phyloP scores from a whole-genome alignment of 2,113 vertebrate species.

The Porphyrio hochstetteri region DNA sequence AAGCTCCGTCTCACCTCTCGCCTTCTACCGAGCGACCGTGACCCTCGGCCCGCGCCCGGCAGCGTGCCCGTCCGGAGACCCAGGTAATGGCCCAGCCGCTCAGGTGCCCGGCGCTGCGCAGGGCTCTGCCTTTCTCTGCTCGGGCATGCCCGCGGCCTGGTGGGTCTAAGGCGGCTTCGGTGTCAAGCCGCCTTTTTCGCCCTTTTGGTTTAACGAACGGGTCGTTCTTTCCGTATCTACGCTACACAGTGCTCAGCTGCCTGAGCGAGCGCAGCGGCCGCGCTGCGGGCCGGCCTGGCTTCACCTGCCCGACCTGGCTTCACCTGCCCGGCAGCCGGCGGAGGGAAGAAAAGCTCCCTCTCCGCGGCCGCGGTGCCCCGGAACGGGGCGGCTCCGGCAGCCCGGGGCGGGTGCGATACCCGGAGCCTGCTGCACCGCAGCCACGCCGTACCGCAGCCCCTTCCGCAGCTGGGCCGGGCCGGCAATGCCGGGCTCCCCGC shows the following conservation, averaged over 20 bases:
- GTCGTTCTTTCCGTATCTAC: not conserved
- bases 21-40: not conserved
- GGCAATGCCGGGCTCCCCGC: not conserved
- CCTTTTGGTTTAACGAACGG: not conserved
- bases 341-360: too few relatives aligned
- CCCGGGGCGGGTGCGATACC: not conserved
- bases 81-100: not conserved
- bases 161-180: not conserved
- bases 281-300: not conserved
- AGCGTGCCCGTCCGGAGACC: not conserved
- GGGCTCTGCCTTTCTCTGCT: not conserved
- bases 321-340: not conserved
- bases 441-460: not conserved
- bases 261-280: not conserved
- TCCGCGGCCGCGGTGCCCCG: not conserved
- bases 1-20: accelerated
- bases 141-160: not conserved
- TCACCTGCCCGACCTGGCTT: too few relatives aligned
- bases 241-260: not conserved
- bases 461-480: not conserved
- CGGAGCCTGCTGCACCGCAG: not conserved
- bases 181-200: too few relatives aligned
- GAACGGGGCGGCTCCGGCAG: not conserved
- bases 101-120: not conserved
- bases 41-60: not conserved